Conservation (phyloP, 2,888 invertebrate species). For the Troilus luridus region DNA sequence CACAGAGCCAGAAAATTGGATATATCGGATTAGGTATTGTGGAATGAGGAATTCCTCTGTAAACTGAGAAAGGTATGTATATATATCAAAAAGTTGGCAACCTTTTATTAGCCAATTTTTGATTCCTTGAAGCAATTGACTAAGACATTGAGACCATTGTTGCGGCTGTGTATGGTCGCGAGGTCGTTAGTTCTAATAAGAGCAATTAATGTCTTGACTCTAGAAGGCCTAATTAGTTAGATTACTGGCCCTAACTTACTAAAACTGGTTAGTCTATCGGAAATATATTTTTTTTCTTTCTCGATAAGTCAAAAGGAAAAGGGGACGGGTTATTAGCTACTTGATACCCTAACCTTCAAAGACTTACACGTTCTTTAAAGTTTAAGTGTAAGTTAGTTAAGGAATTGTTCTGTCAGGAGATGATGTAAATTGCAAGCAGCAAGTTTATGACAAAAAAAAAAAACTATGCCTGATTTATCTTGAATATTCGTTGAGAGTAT, state of each 20-base stretch:
- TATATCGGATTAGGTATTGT: too few relatives aligned
- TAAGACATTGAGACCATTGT: constrained; percentile 8
- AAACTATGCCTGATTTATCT: too few relatives aligned
- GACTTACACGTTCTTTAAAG: background rate
- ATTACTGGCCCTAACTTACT: constrained; percentile 49
- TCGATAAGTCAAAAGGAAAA: background rate
- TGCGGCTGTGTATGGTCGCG: constrained; percentile 3
- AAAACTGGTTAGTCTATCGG: constrained; percentile 41
- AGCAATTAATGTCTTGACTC: constrained; percentile 41
- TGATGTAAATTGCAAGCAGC: too few relatives aligned
- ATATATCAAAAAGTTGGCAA: constrained; percentile 23
- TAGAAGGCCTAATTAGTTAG: constrained; percentile 50
- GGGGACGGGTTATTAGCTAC: background rate
- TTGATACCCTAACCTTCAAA: background rate
- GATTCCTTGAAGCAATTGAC: background rate
- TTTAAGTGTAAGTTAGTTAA: background rate
- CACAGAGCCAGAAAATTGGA: too few relatives aligned
- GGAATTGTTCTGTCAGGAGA: background rate
- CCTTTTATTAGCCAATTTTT: background rate
- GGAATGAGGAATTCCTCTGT: too few relatives aligned
- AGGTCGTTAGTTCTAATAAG: constrained; percentile 37
- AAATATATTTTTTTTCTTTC: background rate
- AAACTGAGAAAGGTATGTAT: background rate
- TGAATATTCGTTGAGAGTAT: too few relatives aligned
- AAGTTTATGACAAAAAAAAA: too few relatives aligned